A percentile compares a stretch with the other conserved stretches of the same genome.
phyloP scores from a whole-genome alignment of 2,113 vertebrate genomes.

The Axis porcinus region DNA sequence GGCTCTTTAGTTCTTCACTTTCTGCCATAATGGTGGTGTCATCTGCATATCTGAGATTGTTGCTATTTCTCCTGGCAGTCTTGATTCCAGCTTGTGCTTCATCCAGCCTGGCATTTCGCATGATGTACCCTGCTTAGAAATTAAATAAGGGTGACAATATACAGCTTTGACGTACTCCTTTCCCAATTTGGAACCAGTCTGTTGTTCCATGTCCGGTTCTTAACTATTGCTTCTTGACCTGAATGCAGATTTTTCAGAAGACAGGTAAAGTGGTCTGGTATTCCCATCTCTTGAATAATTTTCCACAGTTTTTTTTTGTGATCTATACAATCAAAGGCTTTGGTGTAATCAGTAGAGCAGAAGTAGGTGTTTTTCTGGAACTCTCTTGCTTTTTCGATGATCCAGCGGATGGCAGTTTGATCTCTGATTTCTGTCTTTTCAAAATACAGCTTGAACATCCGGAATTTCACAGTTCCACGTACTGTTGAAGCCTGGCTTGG shows the following conservation, averaged over 20 bases:
- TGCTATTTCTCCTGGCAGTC: not conserved
- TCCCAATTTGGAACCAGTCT: not conserved
- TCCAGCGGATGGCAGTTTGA: not conserved
- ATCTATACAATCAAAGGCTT: not conserved
- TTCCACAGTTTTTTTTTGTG: not conserved
- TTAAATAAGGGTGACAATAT: not conserved
- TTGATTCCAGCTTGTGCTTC: not conserved
- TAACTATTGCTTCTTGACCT: not conserved
- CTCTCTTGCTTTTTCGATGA: not conserved
- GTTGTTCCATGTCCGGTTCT: not conserved
- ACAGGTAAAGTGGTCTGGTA: not conserved
- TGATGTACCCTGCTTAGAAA: not conserved
- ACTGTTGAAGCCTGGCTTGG: not conserved
- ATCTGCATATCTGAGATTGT: not conserved
- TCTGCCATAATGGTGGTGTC: not conserved
- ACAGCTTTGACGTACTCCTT: not conserved
- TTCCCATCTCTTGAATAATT: not conserved
- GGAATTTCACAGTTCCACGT: not conserved
- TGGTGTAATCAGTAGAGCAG: not conserved
- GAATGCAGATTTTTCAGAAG: not conserved
- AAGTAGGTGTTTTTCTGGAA: not conserved
- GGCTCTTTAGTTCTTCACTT: not conserved
- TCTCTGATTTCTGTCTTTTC: not conserved
- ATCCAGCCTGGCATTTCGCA: accelerated
- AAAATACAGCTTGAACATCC: not conserved